phyloP scores from a whole-genome alignment of 2,888 invertebrate genomes.

The Ormyrus labotus region DNA sequence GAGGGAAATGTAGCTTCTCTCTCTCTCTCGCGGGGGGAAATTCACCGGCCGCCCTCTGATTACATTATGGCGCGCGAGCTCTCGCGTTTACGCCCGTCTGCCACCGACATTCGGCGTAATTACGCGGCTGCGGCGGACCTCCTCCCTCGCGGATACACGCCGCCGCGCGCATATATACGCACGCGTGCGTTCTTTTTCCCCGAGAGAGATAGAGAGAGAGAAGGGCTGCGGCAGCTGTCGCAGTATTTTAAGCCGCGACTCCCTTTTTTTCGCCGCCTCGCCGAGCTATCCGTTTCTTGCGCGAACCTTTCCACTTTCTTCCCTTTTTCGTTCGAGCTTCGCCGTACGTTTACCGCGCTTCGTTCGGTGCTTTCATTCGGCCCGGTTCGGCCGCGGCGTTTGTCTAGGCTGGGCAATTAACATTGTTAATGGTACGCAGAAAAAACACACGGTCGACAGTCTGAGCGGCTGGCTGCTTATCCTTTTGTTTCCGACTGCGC shows the following conservation, averaged over 20 bases:
- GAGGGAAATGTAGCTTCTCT: background rate
- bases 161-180: background rate
- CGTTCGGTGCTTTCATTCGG: conserved; percentile 1
- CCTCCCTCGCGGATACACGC: too few relatives aligned
- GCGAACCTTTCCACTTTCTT: too few relatives aligned
- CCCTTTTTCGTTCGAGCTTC: too few relatives aligned
- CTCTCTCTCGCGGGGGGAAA: conserved; percentile 31
- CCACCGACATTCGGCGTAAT: conserved; percentile 57
- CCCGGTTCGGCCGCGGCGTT: background rate
- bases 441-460: background rate
- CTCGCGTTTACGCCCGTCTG: conserved; percentile 19
- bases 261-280: too few relatives aligned
- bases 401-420: conserved; percentile 17
- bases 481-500: conserved; percentile 5
- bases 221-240: too few relatives aligned
- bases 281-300: too few relatives aligned
- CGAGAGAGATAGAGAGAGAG: background rate
- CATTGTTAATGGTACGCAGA: conserved; percentile 41
- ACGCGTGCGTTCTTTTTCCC: background rate
- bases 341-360: too few relatives aligned
- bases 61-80: conserved; percentile 54
- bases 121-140: conserved; percentile 31
- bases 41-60: conserved; percentile 38
- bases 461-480: conserved; percentile 8
- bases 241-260: too few relatives aligned